Evolutionary conservation across 2,113 vertebrate species (phyloP).

Genomic region (Lophura nycthemera): DNA sequence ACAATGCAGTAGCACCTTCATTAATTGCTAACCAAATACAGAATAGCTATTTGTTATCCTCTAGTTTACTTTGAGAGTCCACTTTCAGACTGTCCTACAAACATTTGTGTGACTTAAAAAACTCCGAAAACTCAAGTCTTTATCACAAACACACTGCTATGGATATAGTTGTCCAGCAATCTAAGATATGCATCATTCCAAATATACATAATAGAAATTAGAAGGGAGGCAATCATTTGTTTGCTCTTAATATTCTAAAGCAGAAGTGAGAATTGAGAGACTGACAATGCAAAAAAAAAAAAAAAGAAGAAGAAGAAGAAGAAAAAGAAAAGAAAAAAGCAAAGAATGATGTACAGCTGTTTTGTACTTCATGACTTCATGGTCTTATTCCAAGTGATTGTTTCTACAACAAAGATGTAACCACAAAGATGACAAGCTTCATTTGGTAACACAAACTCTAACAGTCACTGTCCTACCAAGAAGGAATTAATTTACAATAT

Average conservation of each 20-base stretch:
- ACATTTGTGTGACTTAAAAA: neutral
- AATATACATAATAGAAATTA: neutral
- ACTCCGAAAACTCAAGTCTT: neutral
- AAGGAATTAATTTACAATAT: neutral
- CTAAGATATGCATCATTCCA: neutral
- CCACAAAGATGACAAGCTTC: neutral
- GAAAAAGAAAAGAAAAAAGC: too few relatives aligned
- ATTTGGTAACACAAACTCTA: neutral
- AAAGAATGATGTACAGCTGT: neutral
- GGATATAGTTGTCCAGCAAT: neutral
- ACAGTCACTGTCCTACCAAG: neutral
- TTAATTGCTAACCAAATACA: neutral
- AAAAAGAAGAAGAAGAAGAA: too few relatives aligned
- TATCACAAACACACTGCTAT: neutral
- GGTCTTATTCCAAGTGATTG: neutral
- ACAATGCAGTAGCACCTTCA: neutral
- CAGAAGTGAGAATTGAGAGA: neutral
- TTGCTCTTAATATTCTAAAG: neutral
- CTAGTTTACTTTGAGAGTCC: neutral
- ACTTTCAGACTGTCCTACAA: neutral
- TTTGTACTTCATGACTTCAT: neutral
- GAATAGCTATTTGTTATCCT: neutral
- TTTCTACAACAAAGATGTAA: neutral
- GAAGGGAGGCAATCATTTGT: neutral
- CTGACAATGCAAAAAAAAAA: rapidly evolving